Percentiles rank a stretch among this genome's conserved stretches.
Evolutionary conservation across 2,888 invertebrate species (phyloP).

Genomic region (Orthosia incerta): DNA sequence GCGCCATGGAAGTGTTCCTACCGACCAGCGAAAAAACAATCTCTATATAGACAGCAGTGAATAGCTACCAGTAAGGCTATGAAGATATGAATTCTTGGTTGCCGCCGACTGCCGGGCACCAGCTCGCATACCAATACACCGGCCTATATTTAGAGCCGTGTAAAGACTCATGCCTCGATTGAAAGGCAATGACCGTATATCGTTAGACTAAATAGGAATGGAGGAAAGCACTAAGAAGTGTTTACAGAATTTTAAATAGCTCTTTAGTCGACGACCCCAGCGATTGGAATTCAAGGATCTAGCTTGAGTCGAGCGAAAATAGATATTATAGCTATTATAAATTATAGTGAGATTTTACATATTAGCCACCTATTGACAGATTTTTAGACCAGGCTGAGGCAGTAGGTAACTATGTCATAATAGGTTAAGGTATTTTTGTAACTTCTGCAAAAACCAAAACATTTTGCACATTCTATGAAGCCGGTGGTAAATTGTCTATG

Average conservation of each 20-base stretch:
- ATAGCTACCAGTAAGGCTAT: conserved; percentile 37
- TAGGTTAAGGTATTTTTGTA: background rate
- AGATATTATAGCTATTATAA: background rate
- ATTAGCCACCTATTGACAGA: conserved; percentile 4
- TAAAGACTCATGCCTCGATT: conserved; percentile 75
- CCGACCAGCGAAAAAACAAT: conserved; percentile 22
- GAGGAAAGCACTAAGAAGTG: conserved; percentile 65
- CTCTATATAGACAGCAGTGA: conserved; percentile 49
- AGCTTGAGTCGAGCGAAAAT: conserved; percentile 13
- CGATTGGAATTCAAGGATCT: conserved; percentile 21
- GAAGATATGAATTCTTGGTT: conserved; percentile 54
- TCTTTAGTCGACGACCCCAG: conserved; percentile 50
- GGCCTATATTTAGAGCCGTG: conserved; percentile 82
- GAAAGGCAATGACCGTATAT: conserved; percentile 70
- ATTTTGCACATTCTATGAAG: background rate
- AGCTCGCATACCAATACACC: conserved; percentile 75
- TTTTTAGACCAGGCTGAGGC: background rate
- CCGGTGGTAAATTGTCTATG: background rate
- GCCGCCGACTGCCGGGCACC: conserved; percentile 47
- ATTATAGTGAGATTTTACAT: background rate
- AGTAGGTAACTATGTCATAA: background rate
- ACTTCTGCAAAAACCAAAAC: background rate
- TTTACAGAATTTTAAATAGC: conserved; percentile 67
- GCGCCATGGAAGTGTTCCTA: conserved; percentile 43
- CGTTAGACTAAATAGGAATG: conserved; percentile 70